Conservation (phyloP, 2,113 vertebrate species). For the Sardina pilchardus region DNA sequence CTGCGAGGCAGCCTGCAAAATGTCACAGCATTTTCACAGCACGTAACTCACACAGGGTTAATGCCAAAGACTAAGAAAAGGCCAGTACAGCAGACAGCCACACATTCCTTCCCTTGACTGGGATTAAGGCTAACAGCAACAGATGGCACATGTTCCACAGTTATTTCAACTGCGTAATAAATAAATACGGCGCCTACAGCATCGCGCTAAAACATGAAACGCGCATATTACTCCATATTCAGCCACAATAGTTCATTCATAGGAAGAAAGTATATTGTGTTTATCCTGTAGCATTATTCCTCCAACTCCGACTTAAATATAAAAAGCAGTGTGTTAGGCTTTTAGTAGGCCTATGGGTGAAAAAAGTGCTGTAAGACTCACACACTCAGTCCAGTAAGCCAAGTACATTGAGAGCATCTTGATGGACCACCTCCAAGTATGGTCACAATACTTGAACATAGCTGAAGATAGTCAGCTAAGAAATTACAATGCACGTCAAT, state of each 20-base stretch:
- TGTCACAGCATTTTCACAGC: conserved; percentile 5
- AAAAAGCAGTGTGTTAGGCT: neutral
- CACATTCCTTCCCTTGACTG: neutral
- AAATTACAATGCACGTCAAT: neutral
- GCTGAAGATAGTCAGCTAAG: neutral
- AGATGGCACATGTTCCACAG: neutral
- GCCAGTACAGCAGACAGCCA: neutral
- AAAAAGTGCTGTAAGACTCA: too few species aligned
- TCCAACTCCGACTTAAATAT: too few species aligned
- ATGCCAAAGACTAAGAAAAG: neutral
- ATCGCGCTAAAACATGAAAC: neutral
- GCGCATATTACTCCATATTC: neutral
- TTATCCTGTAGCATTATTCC: too few species aligned
- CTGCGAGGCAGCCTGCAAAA: neutral
- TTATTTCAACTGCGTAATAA: neutral
- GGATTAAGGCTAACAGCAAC: neutral
- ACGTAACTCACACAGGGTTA: neutral
- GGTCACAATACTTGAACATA: neutral
- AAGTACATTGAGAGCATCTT: too few species aligned
- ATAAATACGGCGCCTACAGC: neutral
- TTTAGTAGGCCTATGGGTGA: too few species aligned
- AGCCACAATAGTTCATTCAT: neutral
- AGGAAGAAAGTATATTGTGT: too few species aligned
- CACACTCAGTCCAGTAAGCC: too few species aligned
- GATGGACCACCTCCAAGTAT: neutral